Evolutionary conservation across 1,140 invertebrate species (phyloP).

Genomic region (Procambarus virginalis): DNA sequence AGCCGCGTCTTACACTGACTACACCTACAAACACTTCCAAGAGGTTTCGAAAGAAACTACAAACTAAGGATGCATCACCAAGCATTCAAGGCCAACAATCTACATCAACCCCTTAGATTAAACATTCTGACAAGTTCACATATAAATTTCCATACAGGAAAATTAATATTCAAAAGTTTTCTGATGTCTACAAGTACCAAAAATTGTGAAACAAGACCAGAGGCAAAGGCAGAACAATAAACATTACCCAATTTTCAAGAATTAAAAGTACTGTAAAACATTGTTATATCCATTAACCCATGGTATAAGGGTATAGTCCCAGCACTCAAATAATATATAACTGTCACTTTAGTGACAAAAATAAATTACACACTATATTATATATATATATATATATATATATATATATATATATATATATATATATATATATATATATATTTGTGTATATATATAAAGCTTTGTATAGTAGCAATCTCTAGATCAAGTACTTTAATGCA

Average conservation of each 20-base stretch:
- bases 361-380: too few relatives aligned
- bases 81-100: constrained; percentile 3
- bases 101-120: constrained; percentile 1
- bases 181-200: neutral
- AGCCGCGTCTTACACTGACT: constrained; percentile 37
- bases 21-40: constrained; percentile 14
- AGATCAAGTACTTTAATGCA: too few relatives aligned
- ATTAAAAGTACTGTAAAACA: neutral
- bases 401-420: too few relatives aligned
- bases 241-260: neutral
- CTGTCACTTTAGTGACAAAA: too few relatives aligned
- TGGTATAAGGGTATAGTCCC: neutral
- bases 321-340: too few relatives aligned
- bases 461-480: too few relatives aligned
- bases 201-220: neutral
- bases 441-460: too few relatives aligned
- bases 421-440: too few relatives aligned
- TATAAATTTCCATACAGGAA: neutral
- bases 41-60: constrained; percentile 23
- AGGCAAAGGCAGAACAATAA: neutral
- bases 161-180: neutral
- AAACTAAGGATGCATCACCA: constrained; percentile 7
- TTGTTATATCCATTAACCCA: neutral
- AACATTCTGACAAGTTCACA: neutral
- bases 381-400: too few relatives aligned